Base-by-base conservation (phyloP, 2,113 vertebrate genomes). In the Ctenodactylus gundi region DNA sequence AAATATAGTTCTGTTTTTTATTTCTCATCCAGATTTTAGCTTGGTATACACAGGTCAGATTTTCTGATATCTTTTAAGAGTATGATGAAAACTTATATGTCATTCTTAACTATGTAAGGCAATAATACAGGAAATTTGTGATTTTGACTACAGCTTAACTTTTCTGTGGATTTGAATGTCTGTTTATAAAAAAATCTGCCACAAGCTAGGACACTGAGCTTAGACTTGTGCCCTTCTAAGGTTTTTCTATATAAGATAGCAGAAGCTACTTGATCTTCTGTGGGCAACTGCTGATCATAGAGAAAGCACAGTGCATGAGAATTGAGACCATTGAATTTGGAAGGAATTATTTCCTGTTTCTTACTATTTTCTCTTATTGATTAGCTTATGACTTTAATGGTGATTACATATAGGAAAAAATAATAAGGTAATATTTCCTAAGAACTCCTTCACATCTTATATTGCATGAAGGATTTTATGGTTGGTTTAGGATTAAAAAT, bases 81-180 rank as follows among this genome's bases (percentile, higher is more conserved):
- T 88, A 6, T 62, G 58, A 60, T 87, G 91, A 95, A 77, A 88
- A 68, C 75, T 36, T 73, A 18, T 46, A 27, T 90, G 8, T 18
- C 27, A 0, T 39, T n/a, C 86, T 76, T 87, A 85, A 57, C 21
- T 90, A 12, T 68, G 20, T 39, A 44, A 91, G 57, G 23, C 4
- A 25, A 55, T 7, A 25, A 85, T 23, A 68, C 2, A 65, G 23
- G 70, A 62, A n/a, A 13, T 57, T 75, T 91, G 21, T 93, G 64
- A 18, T 89, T 93, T 92, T 29, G 29, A 55, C 34, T 67, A 84
- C 88, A 60, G 72, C 34, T 55, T 93, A 86, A n/a, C n/a, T 76
- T 91, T 34, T 90, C 10, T 57, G 12, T 77, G 8, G 67, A 23
- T 75, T 94, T 90, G 86, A 68, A 80, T 44, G n/a, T 82, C 10